phyloP scores from a whole-genome alignment of 1,140 invertebrate genomes.

The Holcopasites calliopsidis region DNA sequence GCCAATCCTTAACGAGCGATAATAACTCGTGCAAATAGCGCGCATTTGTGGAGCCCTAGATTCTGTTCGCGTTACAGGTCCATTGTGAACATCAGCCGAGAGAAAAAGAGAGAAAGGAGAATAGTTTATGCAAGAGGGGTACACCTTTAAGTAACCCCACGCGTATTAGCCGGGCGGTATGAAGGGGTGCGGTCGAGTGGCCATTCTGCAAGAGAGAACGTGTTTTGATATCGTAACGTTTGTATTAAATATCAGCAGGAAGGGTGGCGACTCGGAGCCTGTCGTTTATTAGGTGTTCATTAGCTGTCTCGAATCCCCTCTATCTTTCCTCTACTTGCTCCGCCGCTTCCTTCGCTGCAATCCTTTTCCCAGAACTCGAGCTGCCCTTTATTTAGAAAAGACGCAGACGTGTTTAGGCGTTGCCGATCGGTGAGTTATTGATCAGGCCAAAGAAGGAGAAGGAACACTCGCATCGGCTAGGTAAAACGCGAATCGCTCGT shows the following conservation, averaged over 20 bases:
- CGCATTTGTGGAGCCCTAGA: conserved; percentile 5
- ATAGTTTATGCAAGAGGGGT: not conserved
- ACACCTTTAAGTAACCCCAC: conserved; percentile 41
- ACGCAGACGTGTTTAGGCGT: not conserved
- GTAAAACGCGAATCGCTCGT: conserved; percentile 41
- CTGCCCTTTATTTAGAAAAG: not conserved
- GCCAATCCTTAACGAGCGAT: conserved; percentile 58
- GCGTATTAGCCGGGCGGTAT: conserved; percentile 45
- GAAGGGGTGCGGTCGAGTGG: conserved; percentile 60
- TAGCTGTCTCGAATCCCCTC: conserved; percentile 38
- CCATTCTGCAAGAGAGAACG: conserved; percentile 51
- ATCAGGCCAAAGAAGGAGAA: not conserved
- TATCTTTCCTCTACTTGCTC: too few relatives aligned
- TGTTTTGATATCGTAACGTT: conserved; percentile 66
- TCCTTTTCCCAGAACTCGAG: not conserved
- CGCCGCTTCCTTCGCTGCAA: too few relatives aligned
- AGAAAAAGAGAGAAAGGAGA: not conserved
- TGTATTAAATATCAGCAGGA: conserved; percentile 61
- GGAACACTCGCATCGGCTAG: conserved; percentile 29
- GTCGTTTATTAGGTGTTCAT: conserved; percentile 59
- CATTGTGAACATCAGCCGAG: not conserved
- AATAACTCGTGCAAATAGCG: conserved; percentile 59
- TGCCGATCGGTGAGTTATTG: conserved; percentile 3
- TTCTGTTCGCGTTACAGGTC: not conserved
- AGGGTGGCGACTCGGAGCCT: conserved; percentile 41